Conservation (phyloP, 2,113 vertebrate genomes). For the Tamias sibiricus region DNA sequence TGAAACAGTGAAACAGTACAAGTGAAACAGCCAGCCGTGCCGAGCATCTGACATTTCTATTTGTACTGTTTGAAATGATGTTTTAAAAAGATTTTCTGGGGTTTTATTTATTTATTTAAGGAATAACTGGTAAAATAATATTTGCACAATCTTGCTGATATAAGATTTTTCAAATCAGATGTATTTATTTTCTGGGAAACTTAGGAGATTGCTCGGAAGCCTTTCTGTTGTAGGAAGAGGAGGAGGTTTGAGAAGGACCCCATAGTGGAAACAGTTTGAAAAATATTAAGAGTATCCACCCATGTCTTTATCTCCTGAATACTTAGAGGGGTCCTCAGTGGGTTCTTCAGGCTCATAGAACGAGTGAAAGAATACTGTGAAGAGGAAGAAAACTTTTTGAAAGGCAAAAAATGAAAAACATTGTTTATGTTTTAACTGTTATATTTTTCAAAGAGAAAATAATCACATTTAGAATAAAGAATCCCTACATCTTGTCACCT, state of each 20-base stretch:
- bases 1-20: slow-evolving; percentile 94
- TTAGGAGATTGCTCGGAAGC: slow-evolving; percentile 82
- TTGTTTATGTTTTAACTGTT: slow-evolving; percentile 47
- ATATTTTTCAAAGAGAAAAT: slow-evolving; percentile 67
- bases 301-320: not conserved
- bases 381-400: slow-evolving; percentile 42
- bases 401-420: not conserved
- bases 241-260: slow-evolving; percentile 1
- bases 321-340: not conserved
- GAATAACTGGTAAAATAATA: slow-evolving; percentile 86
- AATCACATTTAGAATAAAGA: not conserved
- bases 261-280: not conserved
- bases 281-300: not conserved
- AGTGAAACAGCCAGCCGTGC: slow-evolving; percentile 96
- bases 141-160: slow-evolving; percentile 83
- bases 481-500: slow-evolving; percentile 36
- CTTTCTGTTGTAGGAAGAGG: slow-evolving; percentile 71
- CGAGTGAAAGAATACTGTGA: not conserved
- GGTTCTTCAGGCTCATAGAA: not conserved
- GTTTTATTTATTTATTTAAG: slow-evolving; percentile 86
- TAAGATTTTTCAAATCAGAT: slow-evolving; percentile 83
- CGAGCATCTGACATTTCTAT: slow-evolving; percentile 90
- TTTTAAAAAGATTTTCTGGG: slow-evolving; percentile 87
- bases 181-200: slow-evolving; percentile 83
- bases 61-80: slow-evolving; percentile 84